Conservation (phyloP, 1,140 invertebrate genomes). For the Saccostrea cuccullata region DNA sequence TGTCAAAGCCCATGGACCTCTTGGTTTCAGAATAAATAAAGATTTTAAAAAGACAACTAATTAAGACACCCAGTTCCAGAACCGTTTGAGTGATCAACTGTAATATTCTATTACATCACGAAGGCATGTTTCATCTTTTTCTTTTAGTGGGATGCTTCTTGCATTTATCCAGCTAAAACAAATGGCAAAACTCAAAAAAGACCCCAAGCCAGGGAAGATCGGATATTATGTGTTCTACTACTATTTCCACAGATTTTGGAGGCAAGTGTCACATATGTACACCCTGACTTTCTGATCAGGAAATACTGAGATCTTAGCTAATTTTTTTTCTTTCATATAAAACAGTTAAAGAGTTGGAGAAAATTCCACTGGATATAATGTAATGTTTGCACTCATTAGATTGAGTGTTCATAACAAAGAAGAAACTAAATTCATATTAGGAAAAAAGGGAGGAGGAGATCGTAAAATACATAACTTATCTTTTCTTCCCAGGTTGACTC, state of each 20-base stretch:
- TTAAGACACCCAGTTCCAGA: no score
- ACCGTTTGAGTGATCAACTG: background rate
- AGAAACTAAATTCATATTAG: no score
- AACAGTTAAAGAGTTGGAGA: no score
- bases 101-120: background rate
- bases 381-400: no score
- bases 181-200: conserved; percentile 71
- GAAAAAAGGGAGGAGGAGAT: no score
- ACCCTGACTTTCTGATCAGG: no score
- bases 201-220: conserved; percentile 40
- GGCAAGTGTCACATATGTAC: conserved; percentile 42
- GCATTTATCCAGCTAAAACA: conserved; percentile 81
- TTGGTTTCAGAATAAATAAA: background rate
- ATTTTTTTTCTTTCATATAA: no score
- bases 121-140: conserved; percentile 24
- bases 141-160: conserved; percentile 82
- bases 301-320: no score
- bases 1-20: no score
- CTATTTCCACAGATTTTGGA: conserved; percentile 75
- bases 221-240: conserved; percentile 61
- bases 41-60: background rate
- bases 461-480: background rate
- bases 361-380: no score
- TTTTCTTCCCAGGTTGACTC: conserved; percentile 82
- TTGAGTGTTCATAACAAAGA: no score